Conservation (phyloP, 2,113 vertebrate genomes). For the Phasianus colchicus region DNA sequence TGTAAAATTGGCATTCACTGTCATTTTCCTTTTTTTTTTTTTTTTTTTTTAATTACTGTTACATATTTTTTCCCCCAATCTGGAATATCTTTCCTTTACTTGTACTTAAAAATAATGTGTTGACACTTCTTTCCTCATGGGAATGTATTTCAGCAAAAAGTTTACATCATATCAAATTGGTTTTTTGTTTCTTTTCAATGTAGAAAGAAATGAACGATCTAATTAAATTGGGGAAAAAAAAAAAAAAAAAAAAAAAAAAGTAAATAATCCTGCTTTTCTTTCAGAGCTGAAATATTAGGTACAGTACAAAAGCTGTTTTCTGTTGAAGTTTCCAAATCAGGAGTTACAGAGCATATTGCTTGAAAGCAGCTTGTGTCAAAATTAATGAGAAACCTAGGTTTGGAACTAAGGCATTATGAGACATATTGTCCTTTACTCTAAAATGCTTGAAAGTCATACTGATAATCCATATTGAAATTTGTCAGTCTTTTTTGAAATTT, state of each 20-base stretch:
- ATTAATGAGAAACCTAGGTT: not conserved
- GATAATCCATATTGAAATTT: not conserved
- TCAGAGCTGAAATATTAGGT: not conserved
- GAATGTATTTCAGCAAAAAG: not conserved
- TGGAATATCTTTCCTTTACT: fast-evolving
- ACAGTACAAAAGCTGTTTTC: not conserved
- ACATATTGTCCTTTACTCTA: not conserved
- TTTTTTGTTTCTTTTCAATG: not conserved
- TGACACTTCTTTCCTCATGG: not conserved
- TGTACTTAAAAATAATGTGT: not conserved
- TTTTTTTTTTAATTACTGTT: not conserved
- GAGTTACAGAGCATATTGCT: not conserved
- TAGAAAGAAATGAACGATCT: not conserved
- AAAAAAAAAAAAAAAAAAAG: not conserved
- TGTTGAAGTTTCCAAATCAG: not conserved
- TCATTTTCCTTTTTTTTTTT: not conserved
- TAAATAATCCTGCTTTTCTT: not conserved
- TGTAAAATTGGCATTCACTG: not conserved
- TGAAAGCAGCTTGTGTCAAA: not conserved
- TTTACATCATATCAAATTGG: fast-evolving
- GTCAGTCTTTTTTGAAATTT: not conserved
- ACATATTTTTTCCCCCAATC: too few relatives aligned
- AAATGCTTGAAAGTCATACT: not conserved
- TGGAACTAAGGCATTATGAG: not conserved
- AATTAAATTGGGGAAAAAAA: not conserved